phyloP scores from a whole-genome alignment of 2,113 vertebrate species.

The Dicerorhinus sumatrensis region DNA sequence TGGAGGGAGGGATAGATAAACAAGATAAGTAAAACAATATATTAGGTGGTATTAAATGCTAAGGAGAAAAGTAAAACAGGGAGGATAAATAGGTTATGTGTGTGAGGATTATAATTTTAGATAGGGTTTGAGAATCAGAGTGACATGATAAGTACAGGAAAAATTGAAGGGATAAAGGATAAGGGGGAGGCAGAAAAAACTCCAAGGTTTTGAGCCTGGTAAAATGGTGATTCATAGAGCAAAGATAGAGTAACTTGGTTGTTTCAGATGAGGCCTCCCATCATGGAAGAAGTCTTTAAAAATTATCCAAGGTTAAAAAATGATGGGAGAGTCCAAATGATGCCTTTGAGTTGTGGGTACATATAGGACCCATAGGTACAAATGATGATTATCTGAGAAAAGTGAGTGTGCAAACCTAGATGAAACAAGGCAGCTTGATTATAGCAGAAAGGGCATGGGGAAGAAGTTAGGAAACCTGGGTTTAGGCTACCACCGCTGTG shows the following conservation, averaged over 20 bases:
- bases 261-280: not conserved
- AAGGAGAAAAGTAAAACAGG: not conserved
- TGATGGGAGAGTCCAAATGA: not conserved
- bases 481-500: not conserved
- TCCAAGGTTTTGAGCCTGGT: not conserved
- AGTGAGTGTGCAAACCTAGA: not conserved
- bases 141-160: not conserved
- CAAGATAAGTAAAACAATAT: not conserved
- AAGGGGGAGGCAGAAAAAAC: not conserved
- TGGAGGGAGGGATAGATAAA: not conserved
- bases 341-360: not conserved
- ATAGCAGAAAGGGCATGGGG: not conserved
- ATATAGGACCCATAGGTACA: not conserved
- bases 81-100: not conserved
- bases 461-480: not conserved
- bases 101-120: not conserved
- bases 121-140: not conserved
- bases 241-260: not conserved
- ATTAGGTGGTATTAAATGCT: not conserved
- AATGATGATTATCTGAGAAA: constrained; percentile 3
- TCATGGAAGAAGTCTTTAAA: not conserved
- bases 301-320: not conserved
- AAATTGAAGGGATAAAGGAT: not conserved
- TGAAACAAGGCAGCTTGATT: constrained; percentile 38
- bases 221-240: not conserved